Base-by-base conservation (phyloP, 1,140 invertebrate species). In the Telenomus remus region DNA sequence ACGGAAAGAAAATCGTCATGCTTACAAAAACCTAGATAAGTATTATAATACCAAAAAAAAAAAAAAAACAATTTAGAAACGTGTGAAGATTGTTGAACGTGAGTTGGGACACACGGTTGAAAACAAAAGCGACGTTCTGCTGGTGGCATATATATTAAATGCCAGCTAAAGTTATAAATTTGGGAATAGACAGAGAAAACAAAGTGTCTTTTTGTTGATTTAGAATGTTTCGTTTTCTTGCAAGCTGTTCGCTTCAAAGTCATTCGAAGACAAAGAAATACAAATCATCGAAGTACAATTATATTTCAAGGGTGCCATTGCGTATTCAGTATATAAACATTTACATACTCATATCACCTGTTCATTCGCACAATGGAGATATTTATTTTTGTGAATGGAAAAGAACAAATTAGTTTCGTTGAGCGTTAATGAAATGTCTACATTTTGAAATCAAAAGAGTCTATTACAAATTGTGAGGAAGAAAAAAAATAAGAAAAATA, bases 21-120 rank as follows among this genome's bases (percentile, higher is more conserved):
- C 69, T 72, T 72, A 64, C 64, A 65, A 64, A n/a, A 53, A 63
- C 46, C 35, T 68, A 65, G 70, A 50, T 74, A 74, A 76, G 50
- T 71, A 72, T n/a, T 53, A 33, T 48, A 47, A 59, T 46, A 43
- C n/a, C 3, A 39, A 39, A 10, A 42, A 39, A 57, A 43, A n/a
- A n/a, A n/a, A n/a, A n/a, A n/a, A n/a, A n/a, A n/a, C n/a, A n/a
- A n/a, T n/a, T 64, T 46, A 49, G 33, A 65, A 37, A 37, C 15
- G 39, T 12, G 39, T 51, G 55, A 70, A 49, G 42, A 50, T 70
- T 42, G 51, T 55, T 56, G 34, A 54, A 59, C 13, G 19, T 27
- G 48, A 68, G 48, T 59, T 59, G 53, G 43, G 37, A 48, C 47
- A 13, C 49, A 57, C 43, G 44, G 3, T 35, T 44, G 13, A 33